phyloP scores from a whole-genome alignment of 2,888 invertebrate genomes.

The Lasioglossum lativentre region DNA sequence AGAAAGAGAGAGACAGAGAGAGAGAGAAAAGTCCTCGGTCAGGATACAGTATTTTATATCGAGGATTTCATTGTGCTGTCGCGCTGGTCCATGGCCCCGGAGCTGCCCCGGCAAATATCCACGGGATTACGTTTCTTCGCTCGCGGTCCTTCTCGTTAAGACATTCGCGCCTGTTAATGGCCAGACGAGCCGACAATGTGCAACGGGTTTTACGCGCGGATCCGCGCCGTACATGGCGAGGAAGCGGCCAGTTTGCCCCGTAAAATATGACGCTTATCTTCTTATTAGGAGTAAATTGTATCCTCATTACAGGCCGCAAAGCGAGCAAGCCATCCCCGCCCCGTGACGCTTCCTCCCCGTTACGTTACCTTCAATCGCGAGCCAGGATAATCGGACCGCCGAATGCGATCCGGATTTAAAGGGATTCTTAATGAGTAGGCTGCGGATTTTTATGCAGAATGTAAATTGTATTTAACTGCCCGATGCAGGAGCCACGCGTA shows the following conservation, averaged over 20 bases:
- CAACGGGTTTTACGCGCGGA: conserved; percentile 69
- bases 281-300: conserved; percentile 83
- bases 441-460: background rate
- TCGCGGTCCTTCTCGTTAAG: conserved; percentile 61
- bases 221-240: conserved; percentile 72
- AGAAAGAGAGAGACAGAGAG: background rate
- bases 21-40: background rate
- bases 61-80: conserved; percentile 54
- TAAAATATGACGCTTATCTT: conserved; percentile 82
- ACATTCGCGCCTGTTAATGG: conserved; percentile 72
- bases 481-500: no score
- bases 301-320: conserved; percentile 77
- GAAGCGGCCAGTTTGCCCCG: conserved; percentile 73
- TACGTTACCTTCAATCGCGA: conserved; percentile 49
- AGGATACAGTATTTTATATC: conserved; percentile 44
- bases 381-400: conserved; percentile 38
- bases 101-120: conserved; percentile 11
- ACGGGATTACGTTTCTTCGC: conserved; percentile 50
- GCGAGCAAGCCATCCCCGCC: conserved; percentile 28
- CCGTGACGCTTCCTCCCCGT: conserved; percentile 14
- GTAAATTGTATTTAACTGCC: background rate
- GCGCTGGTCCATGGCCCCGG: background rate
- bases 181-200: conserved; percentile 12
- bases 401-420: background rate
- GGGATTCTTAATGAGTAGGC: background rate